Evolutionary conservation across 2,113 vertebrate genomes (phyloP).

Genomic region (Cavia aperea): DNA sequence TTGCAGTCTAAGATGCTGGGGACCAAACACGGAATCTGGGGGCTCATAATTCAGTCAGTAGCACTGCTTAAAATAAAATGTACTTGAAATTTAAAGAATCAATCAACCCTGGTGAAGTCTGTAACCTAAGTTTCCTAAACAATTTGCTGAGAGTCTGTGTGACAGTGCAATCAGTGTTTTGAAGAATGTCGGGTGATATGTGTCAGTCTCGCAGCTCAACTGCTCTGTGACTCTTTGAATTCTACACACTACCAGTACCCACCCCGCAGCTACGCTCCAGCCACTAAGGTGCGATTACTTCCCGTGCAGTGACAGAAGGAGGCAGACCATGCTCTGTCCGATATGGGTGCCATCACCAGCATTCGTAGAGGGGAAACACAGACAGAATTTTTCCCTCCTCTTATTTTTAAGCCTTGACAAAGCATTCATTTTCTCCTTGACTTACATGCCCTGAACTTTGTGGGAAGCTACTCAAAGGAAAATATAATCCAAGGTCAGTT

Average conservation of each 20-base stretch:
- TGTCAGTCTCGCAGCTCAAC: conserved; percentile 64
- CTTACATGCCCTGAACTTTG: neutral
- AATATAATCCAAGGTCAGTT: conserved; percentile 42
- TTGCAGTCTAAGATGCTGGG: neutral
- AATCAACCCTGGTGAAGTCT: neutral
- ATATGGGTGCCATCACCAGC: neutral
- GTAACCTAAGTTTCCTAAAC: neutral
- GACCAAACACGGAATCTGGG: neutral
- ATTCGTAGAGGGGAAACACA: neutral
- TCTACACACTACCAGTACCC: neutral
- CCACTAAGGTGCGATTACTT: neutral
- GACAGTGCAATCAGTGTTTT: conserved; percentile 28
- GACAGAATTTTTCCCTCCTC: neutral
- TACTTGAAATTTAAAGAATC: neutral
- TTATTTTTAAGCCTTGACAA: neutral
- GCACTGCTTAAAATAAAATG: neutral
- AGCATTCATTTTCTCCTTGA: neutral
- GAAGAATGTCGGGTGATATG: conserved; percentile 38
- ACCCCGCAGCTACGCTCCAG: neutral
- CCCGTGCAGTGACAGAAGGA: neutral
- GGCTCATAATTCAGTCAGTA: neutral
- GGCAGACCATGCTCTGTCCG: neutral
- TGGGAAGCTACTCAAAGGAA: conserved; percentile 7
- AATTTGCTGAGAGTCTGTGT: neutral
- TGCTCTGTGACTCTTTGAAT: conserved; percentile 14